Conservation (phyloP, 2,113 vertebrate genomes). For the Gambusia holbrooki region DNA sequence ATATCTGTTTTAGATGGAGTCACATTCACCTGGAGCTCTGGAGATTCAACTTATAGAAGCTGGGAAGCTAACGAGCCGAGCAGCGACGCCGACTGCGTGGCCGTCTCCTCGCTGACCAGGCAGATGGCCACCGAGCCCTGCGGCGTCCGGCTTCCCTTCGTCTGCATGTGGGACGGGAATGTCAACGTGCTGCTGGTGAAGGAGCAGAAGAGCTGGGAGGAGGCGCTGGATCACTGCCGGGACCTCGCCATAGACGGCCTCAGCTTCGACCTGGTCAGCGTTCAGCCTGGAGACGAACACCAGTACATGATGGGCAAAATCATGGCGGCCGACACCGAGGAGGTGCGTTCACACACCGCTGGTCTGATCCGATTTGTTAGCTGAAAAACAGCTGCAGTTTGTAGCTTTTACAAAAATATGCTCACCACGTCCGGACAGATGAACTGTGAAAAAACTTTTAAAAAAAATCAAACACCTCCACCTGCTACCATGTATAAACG, state of each 20-base stretch:
- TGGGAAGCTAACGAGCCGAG: not conserved
- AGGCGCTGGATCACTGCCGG: constrained; percentile 45
- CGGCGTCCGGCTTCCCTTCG: not conserved
- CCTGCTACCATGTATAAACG: too few relatives aligned
- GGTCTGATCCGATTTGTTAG: not conserved
- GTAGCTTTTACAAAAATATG: too few relatives aligned
- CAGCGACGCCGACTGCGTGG: not conserved
- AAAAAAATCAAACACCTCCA: too few relatives aligned
- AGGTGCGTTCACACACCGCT: constrained; percentile 31
- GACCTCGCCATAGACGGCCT: fast-evolving
- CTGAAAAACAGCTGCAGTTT: too few relatives aligned
- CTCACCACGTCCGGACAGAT: too few relatives aligned
- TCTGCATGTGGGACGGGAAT: not conserved
- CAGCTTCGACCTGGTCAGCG: constrained; percentile 30
- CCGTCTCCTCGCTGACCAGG: not conserved
- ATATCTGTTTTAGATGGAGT: constrained; percentile 1
- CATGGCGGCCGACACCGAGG: constrained; percentile 11
- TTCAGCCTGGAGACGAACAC: constrained; percentile 25
- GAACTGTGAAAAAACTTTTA: too few relatives aligned
- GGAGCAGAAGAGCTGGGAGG: constrained; percentile 55
- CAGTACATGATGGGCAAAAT: not conserved
- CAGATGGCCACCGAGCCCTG: constrained; percentile 12
- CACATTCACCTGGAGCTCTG: constrained; percentile 25
- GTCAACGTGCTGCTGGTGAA: constrained; percentile 44
- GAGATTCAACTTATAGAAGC: not conserved